These are phyloP conservation scores for Malurus melanocephalus DNA, from an alignment of 2,113 vertebrate genomes.

Conservation along the genomic window DNA sequence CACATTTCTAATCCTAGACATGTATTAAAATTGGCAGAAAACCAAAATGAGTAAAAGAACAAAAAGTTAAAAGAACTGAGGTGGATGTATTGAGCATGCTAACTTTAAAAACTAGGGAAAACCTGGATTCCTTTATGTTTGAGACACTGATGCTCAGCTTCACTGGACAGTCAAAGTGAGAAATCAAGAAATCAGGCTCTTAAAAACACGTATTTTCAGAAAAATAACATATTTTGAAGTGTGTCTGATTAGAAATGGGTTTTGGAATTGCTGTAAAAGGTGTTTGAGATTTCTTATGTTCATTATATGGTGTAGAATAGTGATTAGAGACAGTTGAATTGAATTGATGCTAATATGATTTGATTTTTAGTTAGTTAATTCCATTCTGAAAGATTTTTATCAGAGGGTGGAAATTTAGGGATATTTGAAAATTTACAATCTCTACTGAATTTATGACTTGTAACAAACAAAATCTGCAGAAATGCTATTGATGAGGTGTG, in stretches of 20 bases:
- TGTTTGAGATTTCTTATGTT: background rate
- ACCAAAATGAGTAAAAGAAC: fast-evolving
- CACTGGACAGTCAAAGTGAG: background rate
- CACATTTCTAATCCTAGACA: background rate
- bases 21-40: background rate
- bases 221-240: background rate
- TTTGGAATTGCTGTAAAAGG: background rate
- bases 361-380: background rate
- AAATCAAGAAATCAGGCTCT: background rate
- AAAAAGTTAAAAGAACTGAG: background rate
- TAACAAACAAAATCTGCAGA: background rate
- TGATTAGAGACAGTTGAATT: background rate
- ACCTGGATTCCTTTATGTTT: background rate
- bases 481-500: background rate
- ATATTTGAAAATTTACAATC: background rate
- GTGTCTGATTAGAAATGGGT: background rate
- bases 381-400: background rate
- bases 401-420: background rate
- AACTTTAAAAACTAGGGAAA: background rate
- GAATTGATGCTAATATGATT: background rate
- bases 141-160: background rate
- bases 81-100: background rate
- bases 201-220: background rate
- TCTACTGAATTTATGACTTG: background rate
- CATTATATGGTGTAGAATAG: background rate